A percentile compares a stretch with the other conserved stretches of the same genome.
These are phyloP conservation scores for Agapornis roseicollis DNA, from an alignment of 2,113 vertebrate genomes.

Conservation along the genomic window DNA sequence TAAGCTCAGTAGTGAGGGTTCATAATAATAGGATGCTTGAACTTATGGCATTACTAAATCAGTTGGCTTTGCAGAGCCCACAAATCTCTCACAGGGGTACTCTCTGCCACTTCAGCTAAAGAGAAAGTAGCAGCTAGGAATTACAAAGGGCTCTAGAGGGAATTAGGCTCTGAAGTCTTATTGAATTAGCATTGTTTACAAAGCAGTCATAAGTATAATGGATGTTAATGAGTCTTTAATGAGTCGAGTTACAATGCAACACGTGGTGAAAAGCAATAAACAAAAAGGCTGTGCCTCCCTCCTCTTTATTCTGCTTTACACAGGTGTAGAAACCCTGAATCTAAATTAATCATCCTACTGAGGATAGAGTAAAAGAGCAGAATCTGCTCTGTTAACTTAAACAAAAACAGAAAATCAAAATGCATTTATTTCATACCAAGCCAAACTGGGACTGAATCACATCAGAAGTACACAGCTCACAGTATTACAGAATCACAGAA, in stretches of 20 bases:
- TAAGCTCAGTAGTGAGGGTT: background rate
- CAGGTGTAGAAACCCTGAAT: conserved; percentile 2
- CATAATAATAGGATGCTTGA: background rate
- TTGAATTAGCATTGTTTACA: conserved; percentile 54
- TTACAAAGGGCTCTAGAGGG: conserved; percentile 16
- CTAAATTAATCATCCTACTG: background rate
- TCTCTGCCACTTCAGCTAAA: background rate
- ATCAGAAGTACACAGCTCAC: background rate
- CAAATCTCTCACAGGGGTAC: background rate
- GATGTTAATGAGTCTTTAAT: conserved; percentile 21
- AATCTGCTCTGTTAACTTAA: background rate
- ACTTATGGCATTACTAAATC: background rate
- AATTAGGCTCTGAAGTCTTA: conserved; percentile 32
- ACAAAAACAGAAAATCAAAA: background rate
- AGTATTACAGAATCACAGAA: background rate
- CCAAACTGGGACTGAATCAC: background rate
- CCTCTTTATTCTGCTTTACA: background rate
- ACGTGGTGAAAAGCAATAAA: background rate
- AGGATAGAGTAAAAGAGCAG: background rate
- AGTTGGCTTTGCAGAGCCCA: background rate
- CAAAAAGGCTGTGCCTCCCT: background rate
- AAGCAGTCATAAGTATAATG: conserved; percentile 37
- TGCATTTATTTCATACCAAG: background rate
- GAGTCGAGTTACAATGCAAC: background rate
- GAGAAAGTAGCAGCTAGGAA: background rate